Conservation (phyloP, 2,113 vertebrate species). For the Centropus unirufus region DNA sequence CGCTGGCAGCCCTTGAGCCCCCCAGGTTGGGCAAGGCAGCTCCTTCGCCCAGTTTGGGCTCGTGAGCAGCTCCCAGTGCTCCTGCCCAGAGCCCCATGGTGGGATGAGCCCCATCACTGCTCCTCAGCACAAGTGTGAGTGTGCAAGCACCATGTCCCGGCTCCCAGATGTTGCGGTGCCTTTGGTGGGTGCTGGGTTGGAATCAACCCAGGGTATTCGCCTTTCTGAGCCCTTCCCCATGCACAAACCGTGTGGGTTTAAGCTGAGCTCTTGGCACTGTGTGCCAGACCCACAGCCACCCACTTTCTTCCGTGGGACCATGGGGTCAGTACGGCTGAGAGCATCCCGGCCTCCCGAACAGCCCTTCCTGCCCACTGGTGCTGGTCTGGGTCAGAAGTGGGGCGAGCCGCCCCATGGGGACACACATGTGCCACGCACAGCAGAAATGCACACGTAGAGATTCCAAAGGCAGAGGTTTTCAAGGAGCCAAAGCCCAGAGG, state of each 20-base stretch:
- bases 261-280: background rate
- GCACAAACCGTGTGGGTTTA: background rate
- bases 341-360: background rate
- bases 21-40: background rate
- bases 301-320: background rate
- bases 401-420: background rate
- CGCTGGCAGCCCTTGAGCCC: background rate
- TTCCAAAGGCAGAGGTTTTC: too few species aligned
- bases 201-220: fast-evolving
- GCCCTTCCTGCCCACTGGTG: background rate
- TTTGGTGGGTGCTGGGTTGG: fast-evolving
- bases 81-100: background rate
- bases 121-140: background rate
- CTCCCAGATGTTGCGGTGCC: background rate
- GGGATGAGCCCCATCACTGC: background rate
- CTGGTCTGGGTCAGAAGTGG: fast-evolving
- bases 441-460: fast-evolving
- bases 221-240: background rate
- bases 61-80: background rate
- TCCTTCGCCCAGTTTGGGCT: too few species aligned
- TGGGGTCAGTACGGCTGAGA: fast-evolving
- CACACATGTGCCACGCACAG: fast-evolving
- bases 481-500: background rate
- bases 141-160: background rate
- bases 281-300: fast-evolving